Conservation (phyloP, 1,140 invertebrate genomes). For the Hypsibius dujardini region DNA sequence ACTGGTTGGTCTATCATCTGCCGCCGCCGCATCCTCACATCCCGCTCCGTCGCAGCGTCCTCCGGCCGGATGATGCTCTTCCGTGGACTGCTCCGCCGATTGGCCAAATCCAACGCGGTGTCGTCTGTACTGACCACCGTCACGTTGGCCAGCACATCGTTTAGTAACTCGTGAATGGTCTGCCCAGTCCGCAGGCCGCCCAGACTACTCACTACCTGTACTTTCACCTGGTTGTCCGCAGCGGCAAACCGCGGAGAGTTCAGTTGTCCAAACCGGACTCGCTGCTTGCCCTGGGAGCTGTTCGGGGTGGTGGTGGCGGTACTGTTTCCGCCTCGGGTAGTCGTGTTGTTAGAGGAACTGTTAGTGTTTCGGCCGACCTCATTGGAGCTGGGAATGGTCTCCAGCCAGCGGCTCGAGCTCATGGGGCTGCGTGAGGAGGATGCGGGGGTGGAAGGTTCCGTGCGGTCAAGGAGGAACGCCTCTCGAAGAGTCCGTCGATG, state of each 20-base stretch:
- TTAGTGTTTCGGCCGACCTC: neutral
- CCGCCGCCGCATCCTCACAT: neutral
- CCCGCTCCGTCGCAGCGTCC: neutral
- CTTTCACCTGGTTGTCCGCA: neutral
- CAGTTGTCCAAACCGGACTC: neutral
- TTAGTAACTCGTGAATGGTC: neutral
- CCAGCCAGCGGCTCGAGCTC: neutral
- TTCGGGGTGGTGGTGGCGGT: neutral
- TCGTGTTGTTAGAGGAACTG: neutral
- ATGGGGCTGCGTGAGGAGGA: neutral
- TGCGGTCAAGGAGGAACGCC: neutral
- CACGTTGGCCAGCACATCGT: neutral
- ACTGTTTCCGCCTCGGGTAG: neutral
- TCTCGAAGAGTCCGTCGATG: neutral
- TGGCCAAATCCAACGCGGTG: neutral
- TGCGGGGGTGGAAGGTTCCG: neutral
- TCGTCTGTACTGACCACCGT: no score
- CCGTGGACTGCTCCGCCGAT: neutral
- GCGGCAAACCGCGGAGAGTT: no score
- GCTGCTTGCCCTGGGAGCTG: neutral
- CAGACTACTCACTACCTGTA: neutral
- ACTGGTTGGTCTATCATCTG: neutral
- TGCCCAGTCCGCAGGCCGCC: neutral
- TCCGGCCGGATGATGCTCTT: neutral
- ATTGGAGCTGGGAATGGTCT: neutral